Base-by-base conservation (phyloP, 2,888 invertebrate genomes). In the Plebejus argus region DNA sequence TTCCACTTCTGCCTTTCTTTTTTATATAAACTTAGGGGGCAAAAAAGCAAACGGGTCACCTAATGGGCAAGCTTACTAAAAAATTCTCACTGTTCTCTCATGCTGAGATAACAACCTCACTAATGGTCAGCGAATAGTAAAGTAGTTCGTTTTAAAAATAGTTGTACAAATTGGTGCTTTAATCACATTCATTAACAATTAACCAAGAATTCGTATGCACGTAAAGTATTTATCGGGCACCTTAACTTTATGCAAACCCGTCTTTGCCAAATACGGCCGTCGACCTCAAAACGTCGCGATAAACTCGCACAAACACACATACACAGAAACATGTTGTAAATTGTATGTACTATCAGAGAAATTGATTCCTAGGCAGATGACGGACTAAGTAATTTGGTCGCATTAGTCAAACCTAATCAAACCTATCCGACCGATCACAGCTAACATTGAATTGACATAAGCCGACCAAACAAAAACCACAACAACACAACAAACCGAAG, bases 251-350 rank as follows among this genome's bases (percentile, higher is more conserved):
- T 53, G 74, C 49, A 53, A 53, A 49, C 66, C 66, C 15, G 45
- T 53, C 78, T 76, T 78, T 78, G 78, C 82, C 79, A 76, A 79
- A 81, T 80, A 78, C 79, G 81, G 82, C 78, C 80, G 76, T 78
- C 77, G 80, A 77, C 81, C 80, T 77, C 78, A 81, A 79, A 78
- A 77, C 77, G 56, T 75, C 75, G 56, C 76, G 72, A 79, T 79
- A 79, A 74, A 74, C 23, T 28, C 28, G 3, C 53, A 53, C 53
- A 53, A 18, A 74, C 74, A 74, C 53, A 28, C 53, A 74, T 20
- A 72, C 49, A 28, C 28, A 28, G 28, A n/a, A n/a, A n/a, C 2
- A 28, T 28, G 28, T 28, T n/a, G n/a, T n/a, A n/a, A n/a, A n/a
- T n/a, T n/a, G n/a, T n/a, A n/a, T 28, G 28, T 28, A 28, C 28